Percentiles rank a stretch among this genome's conserved stretches.
phyloP scores from a whole-genome alignment of 2,888 invertebrate genomes.

The Macrophya alboannulata region DNA sequence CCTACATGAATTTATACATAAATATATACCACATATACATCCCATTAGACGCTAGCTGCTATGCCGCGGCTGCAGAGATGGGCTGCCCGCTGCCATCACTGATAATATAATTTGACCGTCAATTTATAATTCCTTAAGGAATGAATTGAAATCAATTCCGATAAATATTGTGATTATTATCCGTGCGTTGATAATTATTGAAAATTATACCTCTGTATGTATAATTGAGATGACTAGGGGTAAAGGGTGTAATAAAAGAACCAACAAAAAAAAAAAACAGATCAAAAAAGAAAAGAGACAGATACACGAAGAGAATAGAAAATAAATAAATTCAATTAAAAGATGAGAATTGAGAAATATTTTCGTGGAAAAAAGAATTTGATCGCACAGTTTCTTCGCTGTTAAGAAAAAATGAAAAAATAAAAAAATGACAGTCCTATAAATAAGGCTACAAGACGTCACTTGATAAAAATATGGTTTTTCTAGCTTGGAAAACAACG shows the following conservation, averaged over 20 bases:
- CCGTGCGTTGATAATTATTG: conserved; percentile 4
- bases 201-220: neutral
- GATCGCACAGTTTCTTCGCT: neutral
- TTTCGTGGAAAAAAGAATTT: neutral
- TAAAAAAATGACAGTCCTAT: neutral
- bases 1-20: conserved; percentile 53
- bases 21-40: conserved; percentile 60
- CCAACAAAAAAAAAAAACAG: too few species aligned
- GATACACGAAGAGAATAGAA: neutral
- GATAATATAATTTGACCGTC: conserved; percentile 72
- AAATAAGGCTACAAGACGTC: conserved; percentile 47
- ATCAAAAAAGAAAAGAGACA: neutral
- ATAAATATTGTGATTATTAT: neutral
- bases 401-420: too few species aligned
- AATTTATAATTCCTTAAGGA: too few species aligned
- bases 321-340: neutral
- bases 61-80: conserved; percentile 77
- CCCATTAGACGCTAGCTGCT: conserved; percentile 76
- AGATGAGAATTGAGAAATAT: neutral
- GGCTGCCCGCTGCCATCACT: conserved; percentile 77
- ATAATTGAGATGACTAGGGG: neutral
- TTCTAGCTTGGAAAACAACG: conserved; percentile 66
- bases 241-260: neutral
- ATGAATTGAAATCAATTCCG: neutral
- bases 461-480: conserved; percentile 58